Evolutionary conservation across 1,140 invertebrate species (phyloP).

Genomic region (Lasioglossum baleicum): DNA sequence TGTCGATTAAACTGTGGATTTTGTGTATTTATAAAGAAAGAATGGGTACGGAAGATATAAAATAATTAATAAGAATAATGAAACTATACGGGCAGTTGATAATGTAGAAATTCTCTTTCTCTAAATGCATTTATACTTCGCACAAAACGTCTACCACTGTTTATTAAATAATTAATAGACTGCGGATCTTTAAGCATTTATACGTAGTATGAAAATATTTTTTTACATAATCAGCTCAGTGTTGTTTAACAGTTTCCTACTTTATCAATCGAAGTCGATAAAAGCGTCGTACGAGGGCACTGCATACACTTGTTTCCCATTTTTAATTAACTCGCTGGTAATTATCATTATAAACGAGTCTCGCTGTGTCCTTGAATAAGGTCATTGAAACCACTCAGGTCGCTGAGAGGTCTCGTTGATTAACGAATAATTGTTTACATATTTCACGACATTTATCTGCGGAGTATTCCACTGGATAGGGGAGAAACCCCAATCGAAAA

Average conservation of each 20-base stretch:
- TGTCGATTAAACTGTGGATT: too few relatives aligned
- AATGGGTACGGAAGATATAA: too few relatives aligned
- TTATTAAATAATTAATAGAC: too few relatives aligned
- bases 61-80: too few relatives aligned
- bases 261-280: not conserved
- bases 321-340: not conserved
- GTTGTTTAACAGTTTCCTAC: not conserved
- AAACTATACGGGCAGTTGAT: too few relatives aligned
- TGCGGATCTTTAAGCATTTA: too few relatives aligned
- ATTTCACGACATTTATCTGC: not conserved
- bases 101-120: too few relatives aligned
- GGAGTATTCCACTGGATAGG: slow-evolving; percentile 3
- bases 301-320: too few relatives aligned
- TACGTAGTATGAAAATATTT: too few relatives aligned
- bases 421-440: not conserved
- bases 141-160: too few relatives aligned
- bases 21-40: too few relatives aligned
- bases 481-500: not conserved
- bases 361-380: not conserved
- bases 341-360: not conserved
- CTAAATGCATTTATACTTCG: too few relatives aligned
- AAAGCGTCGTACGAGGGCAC: not conserved
- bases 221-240: not conserved
- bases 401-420: not conserved
- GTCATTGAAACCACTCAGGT: not conserved